phyloP scores from a whole-genome alignment of 2,797 vertebrate genomes.

The Pangasius sanitwongsei region DNA sequence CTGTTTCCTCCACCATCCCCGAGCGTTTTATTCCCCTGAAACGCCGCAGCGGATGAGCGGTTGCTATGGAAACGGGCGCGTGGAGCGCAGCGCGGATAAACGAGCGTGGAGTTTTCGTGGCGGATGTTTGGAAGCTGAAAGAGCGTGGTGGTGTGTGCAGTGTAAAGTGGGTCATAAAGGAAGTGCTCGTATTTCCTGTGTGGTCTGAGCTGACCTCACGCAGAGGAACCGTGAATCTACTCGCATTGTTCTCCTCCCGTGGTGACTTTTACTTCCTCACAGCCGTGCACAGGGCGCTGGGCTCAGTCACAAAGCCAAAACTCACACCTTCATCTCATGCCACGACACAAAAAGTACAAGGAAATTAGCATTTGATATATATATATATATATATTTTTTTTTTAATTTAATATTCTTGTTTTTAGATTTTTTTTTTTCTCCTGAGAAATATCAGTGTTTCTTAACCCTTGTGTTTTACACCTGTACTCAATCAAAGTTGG shows the following conservation, averaged over 20 bases:
- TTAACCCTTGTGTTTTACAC: no score
- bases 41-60: neutral
- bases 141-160: neutral
- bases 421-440: no score
- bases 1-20: neutral
- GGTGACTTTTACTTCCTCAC: neutral
- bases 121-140: neutral
- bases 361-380: no score
- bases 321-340: no score
- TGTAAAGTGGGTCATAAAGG: neutral
- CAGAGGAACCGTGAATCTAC: neutral
- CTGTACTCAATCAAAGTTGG: no score
- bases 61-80: neutral
- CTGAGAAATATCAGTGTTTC: no score
- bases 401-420: no score
- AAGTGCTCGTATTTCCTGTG: slow-evolving; percentile 6
- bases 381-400: no score
- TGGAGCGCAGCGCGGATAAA: neutral
- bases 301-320: neutral
- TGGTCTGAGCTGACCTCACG: neutral
- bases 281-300: neutral
- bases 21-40: neutral
- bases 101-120: neutral
- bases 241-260: no score
- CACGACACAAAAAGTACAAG: no score